phyloP scores from a whole-genome alignment of 2,888 invertebrate genomes.

The Philaethria dido region DNA sequence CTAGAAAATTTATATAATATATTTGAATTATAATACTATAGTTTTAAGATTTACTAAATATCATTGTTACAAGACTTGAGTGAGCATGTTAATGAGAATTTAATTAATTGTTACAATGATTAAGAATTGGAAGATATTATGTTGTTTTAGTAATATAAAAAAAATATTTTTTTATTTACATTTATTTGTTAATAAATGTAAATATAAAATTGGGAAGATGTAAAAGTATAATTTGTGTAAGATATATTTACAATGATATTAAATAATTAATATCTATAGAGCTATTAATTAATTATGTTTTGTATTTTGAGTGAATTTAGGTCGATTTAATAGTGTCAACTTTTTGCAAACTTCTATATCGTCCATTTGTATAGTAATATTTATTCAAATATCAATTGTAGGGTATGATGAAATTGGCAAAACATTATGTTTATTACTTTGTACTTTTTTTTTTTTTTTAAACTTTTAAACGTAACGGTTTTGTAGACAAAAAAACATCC shows the following conservation, averaged over 20 bases:
- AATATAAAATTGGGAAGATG: background rate
- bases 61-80: background rate
- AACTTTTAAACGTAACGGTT: too few species aligned
- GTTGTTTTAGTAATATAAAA: background rate
- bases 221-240: background rate
- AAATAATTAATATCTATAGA: background rate
- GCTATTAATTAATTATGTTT: too few species aligned
- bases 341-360: background rate
- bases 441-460: background rate
- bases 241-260: too few species aligned
- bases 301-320: slow-evolving; percentile 4
- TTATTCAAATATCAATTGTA: background rate
- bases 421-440: background rate
- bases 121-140: background rate
- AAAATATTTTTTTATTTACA: background rate
- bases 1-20: background rate
- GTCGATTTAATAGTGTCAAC: background rate
- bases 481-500: too few species aligned
- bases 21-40: background rate
- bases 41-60: slow-evolving; percentile 14
- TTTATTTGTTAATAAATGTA: too few species aligned
- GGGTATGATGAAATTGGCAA: background rate
- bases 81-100: slow-evolving; percentile 2
- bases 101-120: background rate
- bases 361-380: slow-evolving; percentile 8